Evolutionary conservation across 2,888 invertebrate genomes (phyloP).

Genomic region (Coleophora deauratella): DNA sequence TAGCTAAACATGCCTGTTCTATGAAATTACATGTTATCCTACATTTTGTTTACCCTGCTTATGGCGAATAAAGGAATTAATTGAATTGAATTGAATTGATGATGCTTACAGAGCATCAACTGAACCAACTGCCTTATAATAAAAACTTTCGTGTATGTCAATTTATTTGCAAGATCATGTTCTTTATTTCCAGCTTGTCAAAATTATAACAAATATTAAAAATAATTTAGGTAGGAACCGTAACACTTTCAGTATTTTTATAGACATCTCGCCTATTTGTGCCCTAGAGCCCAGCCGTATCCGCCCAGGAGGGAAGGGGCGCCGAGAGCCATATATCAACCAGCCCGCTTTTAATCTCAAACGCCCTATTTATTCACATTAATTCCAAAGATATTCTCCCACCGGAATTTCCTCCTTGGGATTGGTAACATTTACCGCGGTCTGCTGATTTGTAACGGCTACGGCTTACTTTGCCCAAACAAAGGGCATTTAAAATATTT

Average conservation of each 20-base stretch:
- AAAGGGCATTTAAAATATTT: conserved; percentile 45
- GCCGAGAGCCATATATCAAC: conserved; percentile 53
- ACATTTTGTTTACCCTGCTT: no score
- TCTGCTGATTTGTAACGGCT: conserved; percentile 62
- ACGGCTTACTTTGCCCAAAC: conserved; percentile 47
- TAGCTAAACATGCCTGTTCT: no score
- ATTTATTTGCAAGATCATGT: no score
- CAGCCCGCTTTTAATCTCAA: conserved; percentile 61
- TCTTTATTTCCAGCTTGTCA: no score
- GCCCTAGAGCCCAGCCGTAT: conserved; percentile 24
- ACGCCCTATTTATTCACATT: conserved; percentile 67
- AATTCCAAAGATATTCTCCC: conserved; percentile 65
- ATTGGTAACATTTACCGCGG: conserved; percentile 58
- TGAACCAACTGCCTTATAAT: no score
- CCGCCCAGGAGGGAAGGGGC: conserved; percentile 30
- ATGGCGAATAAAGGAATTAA: no score
- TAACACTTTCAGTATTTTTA: conserved; percentile 16
- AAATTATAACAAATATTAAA: no score
- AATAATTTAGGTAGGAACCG: no score
- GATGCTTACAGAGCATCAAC: no score
- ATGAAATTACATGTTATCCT: no score
- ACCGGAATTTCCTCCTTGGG: conserved; percentile 62
- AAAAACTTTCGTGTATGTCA: no score
- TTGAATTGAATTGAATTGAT: no score
- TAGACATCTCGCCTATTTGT: conserved; percentile 33